Base-by-base conservation (phyloP, 1,140 invertebrate genomes). In the Rhagoletis zephyria region DNA sequence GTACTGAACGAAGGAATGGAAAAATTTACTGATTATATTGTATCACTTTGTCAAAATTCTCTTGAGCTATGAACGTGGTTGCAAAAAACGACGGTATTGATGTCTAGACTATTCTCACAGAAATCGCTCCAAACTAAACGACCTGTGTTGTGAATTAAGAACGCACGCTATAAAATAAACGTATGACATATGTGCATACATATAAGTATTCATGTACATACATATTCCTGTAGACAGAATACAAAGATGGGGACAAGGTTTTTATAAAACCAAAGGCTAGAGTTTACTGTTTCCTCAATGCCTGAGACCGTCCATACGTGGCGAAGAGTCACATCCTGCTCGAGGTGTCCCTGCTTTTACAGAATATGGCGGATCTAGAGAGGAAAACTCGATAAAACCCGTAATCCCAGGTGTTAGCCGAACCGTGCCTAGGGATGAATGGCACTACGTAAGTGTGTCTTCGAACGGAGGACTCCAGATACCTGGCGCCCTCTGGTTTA, bases 301-400 rank as follows among this genome's bases (percentile, higher is more conserved):
- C 87, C 88, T 88, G 87, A 89, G 88, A 89, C 88, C 88, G 88
- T 88, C 87, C 88, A 88, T 89, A 89, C 88, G 88, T 89, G 88
- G 67, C 65, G 42, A 1, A 12, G 45, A 51, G 88, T 85, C 88
- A 89, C 88, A 89, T 87, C 88, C 88, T 89, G 88, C 88, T 40
- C 87, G 88, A 89, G 88, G 88, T 89, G 88, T 87, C 88, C 87
- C 87, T 89, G 88, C 88, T 89, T 81, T 60, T 56, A 89, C 88
- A 61, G 86, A 89, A 89, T 89, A 89, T 89, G 88, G 87, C 88
- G 88, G 88, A 89, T 89, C 88, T 89, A 87, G 88, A 89, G 88
- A 89, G 88, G 88, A 89, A 86, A 89, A 89, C 88, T 89, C 88
- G 87, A 89, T 89, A 89, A 89, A 89, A 89, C 88, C 88, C 88